These are phyloP conservation scores for Kryptolebias ocellatus DNA, from an alignment of 2,797 vertebrate genomes.

Conservation along the genomic window DNA sequence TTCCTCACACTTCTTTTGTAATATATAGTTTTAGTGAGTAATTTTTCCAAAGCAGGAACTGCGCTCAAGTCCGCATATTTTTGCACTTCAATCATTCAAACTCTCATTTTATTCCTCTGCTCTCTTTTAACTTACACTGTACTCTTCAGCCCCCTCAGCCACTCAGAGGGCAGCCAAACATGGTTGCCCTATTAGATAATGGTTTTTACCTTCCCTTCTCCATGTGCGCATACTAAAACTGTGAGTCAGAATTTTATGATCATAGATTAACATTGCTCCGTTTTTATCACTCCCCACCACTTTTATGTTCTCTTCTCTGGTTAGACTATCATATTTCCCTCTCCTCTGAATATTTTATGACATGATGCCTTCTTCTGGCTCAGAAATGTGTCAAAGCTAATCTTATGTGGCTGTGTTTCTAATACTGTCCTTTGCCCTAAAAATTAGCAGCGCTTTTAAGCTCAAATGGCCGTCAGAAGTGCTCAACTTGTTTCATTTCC, in stretches of 20 bases:
- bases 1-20: too few relatives aligned
- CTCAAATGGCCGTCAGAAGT: conserved; percentile 38
- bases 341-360: conserved; percentile 61
- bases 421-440: conserved; percentile 10
- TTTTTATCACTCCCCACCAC: conserved; percentile 48
- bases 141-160: background rate
- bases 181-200: conserved; percentile 20
- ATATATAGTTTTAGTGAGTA: too few relatives aligned
- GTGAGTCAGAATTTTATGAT: conserved; percentile 55
- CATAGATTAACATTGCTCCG: conserved; percentile 41
- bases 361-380: conserved; percentile 29
- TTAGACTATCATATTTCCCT: conserved; percentile 51
- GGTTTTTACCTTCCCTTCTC: conserved; percentile 19
- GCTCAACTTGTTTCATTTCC: conserved; percentile 29
- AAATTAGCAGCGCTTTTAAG: background rate
- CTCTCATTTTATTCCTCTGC: background rate
- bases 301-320: conserved; percentile 41
- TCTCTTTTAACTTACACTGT: background rate
- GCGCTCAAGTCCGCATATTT: background rate
- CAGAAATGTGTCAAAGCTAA: conserved; percentile 31
- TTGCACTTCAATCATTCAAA: background rate
- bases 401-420: conserved; percentile 15
- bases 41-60: too few relatives aligned
- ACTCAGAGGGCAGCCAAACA: conserved; percentile 5
- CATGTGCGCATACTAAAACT: conserved; percentile 33